Evolutionary conservation across 1,140 invertebrate species (phyloP), one percentile per base, ranked within the genome.

Genomic region (Drosophila sulfurigaster): DNA sequence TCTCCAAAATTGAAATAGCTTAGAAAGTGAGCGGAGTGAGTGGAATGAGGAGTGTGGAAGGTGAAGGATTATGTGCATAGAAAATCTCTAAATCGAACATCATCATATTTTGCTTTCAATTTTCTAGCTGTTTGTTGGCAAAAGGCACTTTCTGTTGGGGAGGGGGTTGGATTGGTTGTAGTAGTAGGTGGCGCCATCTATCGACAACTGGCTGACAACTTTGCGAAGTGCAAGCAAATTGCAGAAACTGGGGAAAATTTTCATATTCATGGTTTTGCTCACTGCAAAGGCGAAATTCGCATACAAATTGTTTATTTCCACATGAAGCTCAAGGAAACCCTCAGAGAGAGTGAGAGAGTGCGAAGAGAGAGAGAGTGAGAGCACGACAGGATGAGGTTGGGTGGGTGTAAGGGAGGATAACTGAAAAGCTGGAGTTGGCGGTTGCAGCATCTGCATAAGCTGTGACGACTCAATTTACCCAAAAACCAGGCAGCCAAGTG

Each of bases 291-390:
- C 68, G 20, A 80, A 87, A 88, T 87, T 89, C 83, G 85, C 83
- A 88, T 88, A 88, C 80, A 88, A 88, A 88, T 88, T 88, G 83
- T 88, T 88, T 88, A 88, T 88, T 88, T 88, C 80, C 77, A 82
- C 73, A 73, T 66, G 76, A 75, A 69, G 66, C 66, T 69, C 45
- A 68, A 56, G 63, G 20, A 54, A 48, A 16, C 13, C 7, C 45
- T 41, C 15, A n/a, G 5, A 8, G 15, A 15, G 30, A 8, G 1
- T 5, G 1, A 7, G n/a, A 2, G 4, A 48, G 57, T n/a, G n/a
- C n/a, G n/a, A n/a, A n/a, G 11, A 1, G 16, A 32, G 16, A 7
- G 10, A 25, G 11, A 10, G 5, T 11, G 43, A 7, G 20, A 25
- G 20, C 0, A 4, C 20, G 3, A 25, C 20, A 25, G 20, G 20